Conservation (phyloP, 2,113 vertebrate genomes). For the Hiodon alosoides region DNA sequence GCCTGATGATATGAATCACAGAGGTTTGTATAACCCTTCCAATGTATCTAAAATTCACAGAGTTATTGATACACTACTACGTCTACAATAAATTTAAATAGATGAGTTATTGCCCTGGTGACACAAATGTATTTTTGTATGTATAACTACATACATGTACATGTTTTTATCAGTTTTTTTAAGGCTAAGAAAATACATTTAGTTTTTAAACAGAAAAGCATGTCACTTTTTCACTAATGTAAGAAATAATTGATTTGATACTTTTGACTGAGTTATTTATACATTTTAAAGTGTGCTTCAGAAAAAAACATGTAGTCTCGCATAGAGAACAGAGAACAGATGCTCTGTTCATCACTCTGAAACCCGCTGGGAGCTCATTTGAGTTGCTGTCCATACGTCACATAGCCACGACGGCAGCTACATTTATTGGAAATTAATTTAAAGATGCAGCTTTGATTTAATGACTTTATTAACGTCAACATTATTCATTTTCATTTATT, state of each 20-base stretch:
- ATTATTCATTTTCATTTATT: no score
- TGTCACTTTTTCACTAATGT: background rate
- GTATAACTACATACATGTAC: conserved; percentile 53
- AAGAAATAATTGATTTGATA: background rate
- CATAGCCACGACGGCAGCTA: no score
- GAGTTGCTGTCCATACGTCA: no score
- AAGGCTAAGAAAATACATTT: conserved; percentile 59
- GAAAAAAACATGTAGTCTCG: no score
- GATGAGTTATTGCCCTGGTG: conserved; percentile 58
- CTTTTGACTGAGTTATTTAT: no score
- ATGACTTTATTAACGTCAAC: no score
- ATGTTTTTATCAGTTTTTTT: conserved; percentile 66
- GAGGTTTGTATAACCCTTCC: conserved; percentile 12
- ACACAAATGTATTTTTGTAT: conserved; percentile 71
- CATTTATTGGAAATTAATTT: no score
- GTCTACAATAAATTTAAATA: conserved; percentile 45
- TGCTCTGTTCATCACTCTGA: no score
- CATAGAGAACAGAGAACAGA: no score
- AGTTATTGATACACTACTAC: conserved; percentile 42
- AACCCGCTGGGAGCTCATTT: no score
- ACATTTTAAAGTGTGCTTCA: no score
- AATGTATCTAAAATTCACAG: conserved; percentile 36
- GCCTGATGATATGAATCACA: conserved; percentile 9
- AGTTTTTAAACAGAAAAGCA: conserved; percentile 48
- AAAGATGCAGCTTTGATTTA: no score